These are phyloP conservation scores for Notolabrus celidotus DNA, from an alignment of 2,797 vertebrate genomes.

Conservation along the genomic window DNA sequence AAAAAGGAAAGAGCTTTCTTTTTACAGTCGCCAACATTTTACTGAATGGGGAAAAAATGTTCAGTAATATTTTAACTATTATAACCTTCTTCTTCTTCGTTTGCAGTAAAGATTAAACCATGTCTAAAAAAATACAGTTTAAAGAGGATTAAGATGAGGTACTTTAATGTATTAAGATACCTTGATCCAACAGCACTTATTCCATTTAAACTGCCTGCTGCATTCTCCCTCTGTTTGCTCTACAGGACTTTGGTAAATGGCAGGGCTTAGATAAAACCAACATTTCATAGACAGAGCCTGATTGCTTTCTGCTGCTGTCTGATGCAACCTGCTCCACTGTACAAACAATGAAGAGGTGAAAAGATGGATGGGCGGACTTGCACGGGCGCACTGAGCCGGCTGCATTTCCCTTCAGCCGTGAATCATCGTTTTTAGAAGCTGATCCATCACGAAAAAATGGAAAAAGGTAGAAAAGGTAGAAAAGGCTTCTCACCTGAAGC, in stretches of 20 bases:
- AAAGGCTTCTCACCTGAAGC: constrained; percentile 34
- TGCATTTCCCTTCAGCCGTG: constrained; percentile 17
- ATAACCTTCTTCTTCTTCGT: neutral
- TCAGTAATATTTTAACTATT: neutral
- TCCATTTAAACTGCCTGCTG: constrained; percentile 20
- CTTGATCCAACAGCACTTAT: constrained; percentile 8
- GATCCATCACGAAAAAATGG: constrained; percentile 42
- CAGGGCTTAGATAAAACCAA: constrained; percentile 61
- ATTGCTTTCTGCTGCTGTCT: constrained; percentile 52
- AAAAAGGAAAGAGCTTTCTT: too few relatives aligned
- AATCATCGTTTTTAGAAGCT: constrained; percentile 31
- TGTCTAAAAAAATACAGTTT: neutral
- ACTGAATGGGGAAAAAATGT: neutral
- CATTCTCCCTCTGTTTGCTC: constrained; percentile 19
- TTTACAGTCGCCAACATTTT: too few relatives aligned
- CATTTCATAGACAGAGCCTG: constrained; percentile 43
- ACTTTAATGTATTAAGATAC: constrained; percentile 18
- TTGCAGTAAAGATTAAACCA: constrained; percentile 1
- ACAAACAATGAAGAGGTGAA: constrained; percentile 53
- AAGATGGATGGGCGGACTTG: constrained; percentile 29
- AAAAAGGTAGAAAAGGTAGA: constrained; percentile 7
- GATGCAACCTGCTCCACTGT: constrained; percentile 48
- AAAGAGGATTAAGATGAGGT: constrained; percentile 8
- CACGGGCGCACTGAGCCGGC: constrained; percentile 1
- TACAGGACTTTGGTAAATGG: constrained; percentile 36